Evolutionary conservation across 2,888 invertebrate species (phyloP).

Genomic region (Microplitis manilae): DNA sequence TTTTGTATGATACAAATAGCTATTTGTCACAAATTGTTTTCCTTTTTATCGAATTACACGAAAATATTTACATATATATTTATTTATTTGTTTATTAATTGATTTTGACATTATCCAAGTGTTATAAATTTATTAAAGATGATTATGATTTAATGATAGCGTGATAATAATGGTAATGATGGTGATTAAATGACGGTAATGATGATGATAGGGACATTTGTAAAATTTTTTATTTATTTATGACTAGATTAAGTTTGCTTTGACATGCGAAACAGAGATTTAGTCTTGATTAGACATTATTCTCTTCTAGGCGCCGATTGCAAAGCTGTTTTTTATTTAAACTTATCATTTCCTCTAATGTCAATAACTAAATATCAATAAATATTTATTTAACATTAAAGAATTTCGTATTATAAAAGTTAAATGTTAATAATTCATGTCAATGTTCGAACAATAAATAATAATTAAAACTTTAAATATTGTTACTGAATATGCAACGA

Average conservation of each 20-base stretch:
- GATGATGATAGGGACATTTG: neutral
- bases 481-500: too few relatives aligned
- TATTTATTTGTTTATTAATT: slow-evolving; percentile 5
- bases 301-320: slow-evolving; percentile 18
- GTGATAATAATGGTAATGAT: neutral
- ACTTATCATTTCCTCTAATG: neutral
- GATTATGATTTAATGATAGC: neutral
- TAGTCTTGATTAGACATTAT: neutral
- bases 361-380: neutral
- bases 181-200: neutral
- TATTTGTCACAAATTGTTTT: slow-evolving; percentile 1
- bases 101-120: neutral
- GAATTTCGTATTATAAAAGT: too few relatives aligned
- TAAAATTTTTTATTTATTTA: slow-evolving; percentile 8
- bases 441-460: too few relatives aligned
- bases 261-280: slow-evolving; percentile 13
- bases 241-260: neutral
- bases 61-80: slow-evolving; percentile 43
- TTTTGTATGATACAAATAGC: slow-evolving; percentile 27
- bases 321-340: slow-evolving; percentile 11
- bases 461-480: too few relatives aligned
- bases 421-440: too few relatives aligned
- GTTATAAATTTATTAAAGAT: slow-evolving; percentile 1
- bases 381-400: too few relatives aligned
- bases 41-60: slow-evolving; percentile 18